Evolutionary conservation across 2,888 invertebrate species (phyloP).

Genomic region (Troilus luridus): DNA sequence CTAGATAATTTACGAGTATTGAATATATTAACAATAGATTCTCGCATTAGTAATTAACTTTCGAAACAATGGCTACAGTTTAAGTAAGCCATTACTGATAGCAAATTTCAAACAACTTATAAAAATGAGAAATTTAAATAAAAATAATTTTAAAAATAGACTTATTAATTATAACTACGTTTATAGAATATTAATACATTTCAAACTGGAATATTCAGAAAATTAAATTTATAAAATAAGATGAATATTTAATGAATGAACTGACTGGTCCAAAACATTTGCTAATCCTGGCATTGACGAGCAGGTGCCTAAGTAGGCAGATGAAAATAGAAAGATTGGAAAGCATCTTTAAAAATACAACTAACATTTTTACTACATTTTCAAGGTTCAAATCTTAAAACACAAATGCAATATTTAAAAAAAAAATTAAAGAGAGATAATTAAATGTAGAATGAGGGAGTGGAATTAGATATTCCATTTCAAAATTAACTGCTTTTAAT

Average conservation of each 20-base stretch:
- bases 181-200: neutral
- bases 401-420: too few species aligned
- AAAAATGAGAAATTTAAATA: neutral
- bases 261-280: neutral
- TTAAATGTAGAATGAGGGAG: neutral
- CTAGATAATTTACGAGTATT: neutral
- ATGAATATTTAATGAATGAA: neutral
- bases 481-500: neutral
- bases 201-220: neutral
- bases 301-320: neutral
- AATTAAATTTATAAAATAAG: neutral
- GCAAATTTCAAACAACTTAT: neutral
- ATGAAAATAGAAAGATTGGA: constrained; percentile 40
- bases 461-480: neutral
- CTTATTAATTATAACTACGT: neutral
- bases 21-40: constrained; percentile 3
- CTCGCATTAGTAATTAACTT: neutral
- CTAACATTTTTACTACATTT: neutral
- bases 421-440: too few species aligned
- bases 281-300: constrained; percentile 13
- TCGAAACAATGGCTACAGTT: neutral
- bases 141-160: neutral
- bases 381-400: neutral
- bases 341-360: constrained; percentile 26
- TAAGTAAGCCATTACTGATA: neutral